Evolutionary conservation across 2,888 invertebrate genomes (phyloP).

Genomic region (Lapara coniferarum): DNA sequence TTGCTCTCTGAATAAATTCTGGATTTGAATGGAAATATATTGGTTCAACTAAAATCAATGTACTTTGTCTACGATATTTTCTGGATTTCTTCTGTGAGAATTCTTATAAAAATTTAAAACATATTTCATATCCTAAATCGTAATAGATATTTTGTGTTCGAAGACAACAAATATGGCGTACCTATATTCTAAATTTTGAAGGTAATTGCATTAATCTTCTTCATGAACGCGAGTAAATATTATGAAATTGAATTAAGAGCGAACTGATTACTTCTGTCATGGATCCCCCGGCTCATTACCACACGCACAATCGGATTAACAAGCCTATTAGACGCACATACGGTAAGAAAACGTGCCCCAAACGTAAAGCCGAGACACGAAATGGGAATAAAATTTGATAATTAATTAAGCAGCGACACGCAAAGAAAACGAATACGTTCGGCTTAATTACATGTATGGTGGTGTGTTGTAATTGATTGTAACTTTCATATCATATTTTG

Average conservation of each 20-base stretch:
- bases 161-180: neutral
- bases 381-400: constrained; percentile 8
- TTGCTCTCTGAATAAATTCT: neutral
- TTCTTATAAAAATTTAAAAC: neutral
- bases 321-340: constrained; percentile 37
- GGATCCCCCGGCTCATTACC: constrained; percentile 40
- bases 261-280: constrained; percentile 29
- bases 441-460: neutral
- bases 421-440: neutral
- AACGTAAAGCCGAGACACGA: constrained; percentile 12
- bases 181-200: neutral
- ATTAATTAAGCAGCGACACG: constrained; percentile 6
- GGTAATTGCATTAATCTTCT: constrained; percentile 4
- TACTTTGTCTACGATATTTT: neutral
- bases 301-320: constrained; percentile 44
- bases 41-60: neutral
- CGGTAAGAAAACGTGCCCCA: constrained; percentile 36
- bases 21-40: neutral
- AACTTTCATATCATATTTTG: no score
- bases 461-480: no score
- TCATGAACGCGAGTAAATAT: constrained; percentile 20
- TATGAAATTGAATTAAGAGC: constrained; percentile 23
- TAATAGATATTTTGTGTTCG: no score
- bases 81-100: neutral
- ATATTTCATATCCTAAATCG: no score